Evolutionary conservation across 1,140 invertebrate genomes (phyloP).

Genomic region (Phocides pigmalion): DNA sequence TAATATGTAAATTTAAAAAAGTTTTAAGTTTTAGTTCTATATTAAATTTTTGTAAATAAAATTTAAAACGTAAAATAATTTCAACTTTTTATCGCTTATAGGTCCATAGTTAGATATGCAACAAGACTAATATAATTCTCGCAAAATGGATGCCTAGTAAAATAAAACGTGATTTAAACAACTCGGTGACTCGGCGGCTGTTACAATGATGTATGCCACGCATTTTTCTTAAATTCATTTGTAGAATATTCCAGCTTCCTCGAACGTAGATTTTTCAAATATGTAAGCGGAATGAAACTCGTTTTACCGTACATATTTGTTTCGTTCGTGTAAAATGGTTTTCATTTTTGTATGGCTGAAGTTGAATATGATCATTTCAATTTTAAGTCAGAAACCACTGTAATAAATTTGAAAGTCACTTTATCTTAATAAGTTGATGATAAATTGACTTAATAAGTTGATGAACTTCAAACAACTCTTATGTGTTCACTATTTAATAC

Average conservation of each 20-base stretch:
- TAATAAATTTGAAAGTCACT: too few species aligned
- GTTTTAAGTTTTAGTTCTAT: too few species aligned
- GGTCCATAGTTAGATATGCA: not conserved
- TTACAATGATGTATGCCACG: constrained; percentile 40
- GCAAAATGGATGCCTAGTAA: constrained; percentile 38
- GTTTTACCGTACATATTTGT: constrained; percentile 53
- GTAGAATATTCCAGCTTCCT: constrained; percentile 16
- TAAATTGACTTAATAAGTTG: too few species aligned
- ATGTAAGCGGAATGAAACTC: constrained; percentile 3
- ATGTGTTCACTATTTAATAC: too few species aligned
- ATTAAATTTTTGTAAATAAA: too few species aligned
- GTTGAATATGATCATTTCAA: too few species aligned
- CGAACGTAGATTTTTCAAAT: constrained; percentile 24
- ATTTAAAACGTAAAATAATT: too few species aligned
- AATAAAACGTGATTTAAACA: constrained; percentile 44
- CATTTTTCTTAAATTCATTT: constrained; percentile 30
- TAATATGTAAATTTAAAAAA: too few species aligned
- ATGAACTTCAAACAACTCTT: too few species aligned
- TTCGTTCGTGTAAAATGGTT: constrained; percentile 27
- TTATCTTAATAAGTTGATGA: too few species aligned
- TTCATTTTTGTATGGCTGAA: not conserved
- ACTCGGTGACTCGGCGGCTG: constrained; percentile 26
- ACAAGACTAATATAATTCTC: constrained; percentile 36
- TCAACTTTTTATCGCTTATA: not conserved
- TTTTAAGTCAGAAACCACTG: too few species aligned